Conservation (phyloP, 2,888 invertebrate genomes). For the Drosophila longiperda region DNA sequence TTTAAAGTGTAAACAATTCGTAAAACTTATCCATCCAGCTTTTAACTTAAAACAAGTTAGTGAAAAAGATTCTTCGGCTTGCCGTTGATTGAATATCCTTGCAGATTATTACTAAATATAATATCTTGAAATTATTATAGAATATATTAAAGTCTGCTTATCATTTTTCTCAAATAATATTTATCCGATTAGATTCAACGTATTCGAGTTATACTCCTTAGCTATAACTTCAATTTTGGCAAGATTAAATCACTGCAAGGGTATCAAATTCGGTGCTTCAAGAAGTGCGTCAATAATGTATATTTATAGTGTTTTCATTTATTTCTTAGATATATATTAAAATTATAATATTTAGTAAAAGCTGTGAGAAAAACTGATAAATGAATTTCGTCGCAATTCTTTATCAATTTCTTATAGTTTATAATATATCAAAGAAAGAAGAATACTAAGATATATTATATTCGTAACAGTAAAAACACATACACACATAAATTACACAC, state of each 20-base stretch:
- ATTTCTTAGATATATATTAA: not conserved
- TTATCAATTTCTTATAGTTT: not conserved
- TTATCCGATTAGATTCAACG: not conserved
- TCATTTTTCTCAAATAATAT: not conserved
- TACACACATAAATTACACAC: constrained; percentile 1
- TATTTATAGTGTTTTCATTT: constrained; percentile 4
- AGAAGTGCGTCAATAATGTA: not conserved
- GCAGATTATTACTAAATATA: not conserved
- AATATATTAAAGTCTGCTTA: not conserved
- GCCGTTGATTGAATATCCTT: constrained; percentile 6
- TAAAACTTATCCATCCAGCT: not conserved
- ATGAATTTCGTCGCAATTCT: not conserved
- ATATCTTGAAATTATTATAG: not conserved
- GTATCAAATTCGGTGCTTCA: not conserved
- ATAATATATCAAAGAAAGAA: not conserved
- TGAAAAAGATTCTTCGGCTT: not conserved
- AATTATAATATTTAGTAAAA: not conserved
- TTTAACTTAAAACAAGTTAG: constrained; percentile 1
- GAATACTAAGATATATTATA: not conserved
- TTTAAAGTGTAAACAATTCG: constrained; percentile 8
- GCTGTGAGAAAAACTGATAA: not conserved
- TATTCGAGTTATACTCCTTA: not conserved
- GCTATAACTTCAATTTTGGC: not conserved
- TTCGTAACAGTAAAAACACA: not conserved
- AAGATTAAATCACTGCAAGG: constrained; percentile 2